phyloP scores from a whole-genome alignment of 2,113 vertebrate species.

The Euleptes europaea region DNA sequence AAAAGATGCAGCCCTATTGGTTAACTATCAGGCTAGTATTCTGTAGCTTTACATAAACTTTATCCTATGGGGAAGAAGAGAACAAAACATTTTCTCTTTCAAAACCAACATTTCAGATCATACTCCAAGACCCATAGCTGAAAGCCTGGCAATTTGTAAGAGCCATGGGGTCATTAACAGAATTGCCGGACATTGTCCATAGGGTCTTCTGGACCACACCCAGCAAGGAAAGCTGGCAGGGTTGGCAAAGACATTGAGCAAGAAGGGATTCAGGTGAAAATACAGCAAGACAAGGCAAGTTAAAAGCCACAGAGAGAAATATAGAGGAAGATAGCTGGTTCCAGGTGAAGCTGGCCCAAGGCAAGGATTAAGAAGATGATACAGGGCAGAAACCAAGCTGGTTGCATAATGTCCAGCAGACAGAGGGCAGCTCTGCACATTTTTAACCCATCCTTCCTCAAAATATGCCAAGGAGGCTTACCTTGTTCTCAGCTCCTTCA shows the following conservation, averaged over 20 bases:
- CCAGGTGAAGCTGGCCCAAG: not conserved
- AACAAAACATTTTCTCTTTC: not conserved
- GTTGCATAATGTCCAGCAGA: not conserved
- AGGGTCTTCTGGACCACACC: not conserved
- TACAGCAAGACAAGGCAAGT: not conserved
- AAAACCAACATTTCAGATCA: not conserved
- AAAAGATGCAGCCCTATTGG: not conserved
- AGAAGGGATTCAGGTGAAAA: not conserved
- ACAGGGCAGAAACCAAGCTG: not conserved
- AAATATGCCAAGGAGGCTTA: too few relatives aligned
- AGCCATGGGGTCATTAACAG: not conserved
- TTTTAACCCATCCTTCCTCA: too few relatives aligned
- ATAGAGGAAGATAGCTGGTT: not conserved
- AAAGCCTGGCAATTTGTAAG: not conserved
- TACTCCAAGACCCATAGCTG: not conserved
- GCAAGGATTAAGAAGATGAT: not conserved
- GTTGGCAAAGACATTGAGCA: not conserved
- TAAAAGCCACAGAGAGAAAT: not conserved
- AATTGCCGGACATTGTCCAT: not conserved
- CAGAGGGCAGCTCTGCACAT: too few relatives aligned
- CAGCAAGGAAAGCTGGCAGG: not conserved
- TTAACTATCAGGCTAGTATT: not conserved
- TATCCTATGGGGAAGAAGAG: slow-evolving; percentile 3
- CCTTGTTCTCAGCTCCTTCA: too few relatives aligned
- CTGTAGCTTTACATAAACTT: not conserved